phyloP scores from a whole-genome alignment of 2,888 invertebrate species.

The Sinhomidia bicolor region DNA sequence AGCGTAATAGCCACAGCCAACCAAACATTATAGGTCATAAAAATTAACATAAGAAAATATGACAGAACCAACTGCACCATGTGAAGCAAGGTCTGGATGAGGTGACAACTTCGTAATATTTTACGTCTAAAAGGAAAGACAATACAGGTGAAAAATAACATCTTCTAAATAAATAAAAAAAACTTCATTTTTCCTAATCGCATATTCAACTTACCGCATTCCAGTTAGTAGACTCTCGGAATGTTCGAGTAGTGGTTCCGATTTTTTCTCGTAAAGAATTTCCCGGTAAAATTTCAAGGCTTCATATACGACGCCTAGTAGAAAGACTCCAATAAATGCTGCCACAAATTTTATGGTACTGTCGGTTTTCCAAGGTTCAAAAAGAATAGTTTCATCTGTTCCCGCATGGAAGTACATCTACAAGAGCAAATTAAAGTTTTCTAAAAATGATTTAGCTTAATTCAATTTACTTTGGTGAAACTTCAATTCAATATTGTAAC shows the following conservation, averaged over 20 bases:
- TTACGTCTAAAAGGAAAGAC: conserved; percentile 40
- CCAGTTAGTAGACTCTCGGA: conserved; percentile 27
- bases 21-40: conserved; percentile 98
- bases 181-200: not conserved
- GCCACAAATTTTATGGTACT: conserved; percentile 55
- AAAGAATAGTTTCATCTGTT: conserved; percentile 58
- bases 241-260: not conserved
- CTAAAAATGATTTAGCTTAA: no score
- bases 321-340: conserved; percentile 65
- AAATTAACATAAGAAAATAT: conserved; percentile 97
- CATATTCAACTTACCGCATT: conserved; percentile 22
- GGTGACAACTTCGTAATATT: conserved; percentile 84
- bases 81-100: conserved; percentile 94
- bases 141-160: not conserved
- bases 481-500: no score
- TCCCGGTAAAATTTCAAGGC: conserved; percentile 72
- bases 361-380: conserved; percentile 69
- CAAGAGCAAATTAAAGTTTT: no score
- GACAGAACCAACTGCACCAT: conserved; percentile 94
- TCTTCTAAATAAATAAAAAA: not conserved
- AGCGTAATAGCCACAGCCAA: conserved; percentile 93
- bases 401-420: conserved; percentile 73
- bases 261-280: conserved; percentile 36
- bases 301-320: conserved; percentile 71
- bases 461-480: no score